Evolutionary conservation across 2,888 invertebrate species (phyloP).

Genomic region (Volucella bombylans): DNA sequence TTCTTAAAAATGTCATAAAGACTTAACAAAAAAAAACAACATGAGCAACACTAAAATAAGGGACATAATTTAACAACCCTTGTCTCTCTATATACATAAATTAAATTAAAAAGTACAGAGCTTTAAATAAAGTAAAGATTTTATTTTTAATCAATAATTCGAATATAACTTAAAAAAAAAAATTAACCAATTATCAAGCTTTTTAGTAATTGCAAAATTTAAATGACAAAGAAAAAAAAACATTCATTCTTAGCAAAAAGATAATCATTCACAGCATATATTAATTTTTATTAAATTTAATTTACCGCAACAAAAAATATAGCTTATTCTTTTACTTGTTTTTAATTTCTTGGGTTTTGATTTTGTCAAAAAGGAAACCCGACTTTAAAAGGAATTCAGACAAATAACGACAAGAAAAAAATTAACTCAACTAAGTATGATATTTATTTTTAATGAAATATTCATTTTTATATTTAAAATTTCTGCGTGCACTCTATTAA

Average conservation of each 20-base stretch:
- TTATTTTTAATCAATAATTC: constrained; percentile 44
- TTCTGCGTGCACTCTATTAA: constrained; percentile 82
- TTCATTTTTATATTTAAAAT: constrained; percentile 78
- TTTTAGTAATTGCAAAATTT: constrained; percentile 63
- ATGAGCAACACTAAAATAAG: background rate
- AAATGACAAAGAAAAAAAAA: constrained; percentile 53
- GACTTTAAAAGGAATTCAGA: constrained; percentile 62
- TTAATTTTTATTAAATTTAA: constrained; percentile 70
- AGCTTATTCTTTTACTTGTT: constrained; percentile 60
- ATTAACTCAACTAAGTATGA: constrained; percentile 75
- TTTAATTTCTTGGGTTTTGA: constrained; percentile 44
- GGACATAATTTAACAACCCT: constrained; percentile 32
- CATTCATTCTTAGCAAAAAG: constrained; percentile 45
- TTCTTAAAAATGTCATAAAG: background rate
- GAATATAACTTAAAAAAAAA: constrained; percentile 49
- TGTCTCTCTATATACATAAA: constrained; percentile 41
- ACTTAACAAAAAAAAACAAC: constrained; percentile 48
- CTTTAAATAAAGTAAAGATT: constrained; percentile 63
- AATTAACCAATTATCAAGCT: constrained; percentile 53
- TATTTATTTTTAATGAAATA: constrained; percentile 81
- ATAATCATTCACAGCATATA: constrained; percentile 74
- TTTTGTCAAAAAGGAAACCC: constrained; percentile 56
- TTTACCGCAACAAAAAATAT: constrained; percentile 51
- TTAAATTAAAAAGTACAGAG: constrained; percentile 67
- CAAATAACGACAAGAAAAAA: constrained; percentile 62